These are phyloP conservation scores for Sebastes iracundus DNA, from an alignment of 2,797 vertebrate genomes.

Conservation along the genomic window DNA sequence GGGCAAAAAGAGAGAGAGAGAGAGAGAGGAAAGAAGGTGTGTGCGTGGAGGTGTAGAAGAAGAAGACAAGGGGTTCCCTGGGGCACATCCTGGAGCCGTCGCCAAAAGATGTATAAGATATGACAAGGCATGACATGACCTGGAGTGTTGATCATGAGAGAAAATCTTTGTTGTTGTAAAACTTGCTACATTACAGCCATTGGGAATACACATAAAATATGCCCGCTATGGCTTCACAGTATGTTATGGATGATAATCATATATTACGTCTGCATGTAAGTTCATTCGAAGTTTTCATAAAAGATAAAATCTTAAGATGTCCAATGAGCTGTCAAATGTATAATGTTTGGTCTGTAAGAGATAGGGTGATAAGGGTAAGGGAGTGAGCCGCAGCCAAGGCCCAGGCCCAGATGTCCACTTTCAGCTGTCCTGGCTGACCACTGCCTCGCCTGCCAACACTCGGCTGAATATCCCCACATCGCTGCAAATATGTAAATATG, in stretches of 20 bases:
- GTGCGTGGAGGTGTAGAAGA: slow-evolving; percentile 31
- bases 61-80: slow-evolving; percentile 68
- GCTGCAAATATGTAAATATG: slow-evolving; percentile 88
- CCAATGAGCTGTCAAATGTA: slow-evolving; percentile 54
- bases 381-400: slow-evolving; percentile 53
- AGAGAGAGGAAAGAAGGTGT: slow-evolving; percentile 24
- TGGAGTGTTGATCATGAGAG: slow-evolving; percentile 49
- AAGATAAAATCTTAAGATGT: slow-evolving; percentile 63
- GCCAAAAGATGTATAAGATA: slow-evolving; percentile 60
- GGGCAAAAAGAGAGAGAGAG: slow-evolving; percentile 31
- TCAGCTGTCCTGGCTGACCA: slow-evolving; percentile 78
- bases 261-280: slow-evolving; percentile 38
- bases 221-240: slow-evolving; percentile 10
- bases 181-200: slow-evolving; percentile 11
- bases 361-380: slow-evolving; percentile 58
- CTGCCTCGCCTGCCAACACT: slow-evolving; percentile 75
- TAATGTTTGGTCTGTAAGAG: slow-evolving; percentile 51
- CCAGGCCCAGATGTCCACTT: slow-evolving; percentile 76
- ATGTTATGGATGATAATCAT: slow-evolving; percentile 35
- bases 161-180: slow-evolving; percentile 25
- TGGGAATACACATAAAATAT: slow-evolving; percentile 28
- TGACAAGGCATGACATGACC: slow-evolving; percentile 45
- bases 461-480: slow-evolving; percentile 76
- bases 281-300: slow-evolving; percentile 52
- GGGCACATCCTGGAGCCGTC: slow-evolving; percentile 49